Evolutionary conservation across 2,113 vertebrate species (phyloP), one percentile per base, ranked within the genome.

Genomic region (Talpa occidentalis): DNA sequence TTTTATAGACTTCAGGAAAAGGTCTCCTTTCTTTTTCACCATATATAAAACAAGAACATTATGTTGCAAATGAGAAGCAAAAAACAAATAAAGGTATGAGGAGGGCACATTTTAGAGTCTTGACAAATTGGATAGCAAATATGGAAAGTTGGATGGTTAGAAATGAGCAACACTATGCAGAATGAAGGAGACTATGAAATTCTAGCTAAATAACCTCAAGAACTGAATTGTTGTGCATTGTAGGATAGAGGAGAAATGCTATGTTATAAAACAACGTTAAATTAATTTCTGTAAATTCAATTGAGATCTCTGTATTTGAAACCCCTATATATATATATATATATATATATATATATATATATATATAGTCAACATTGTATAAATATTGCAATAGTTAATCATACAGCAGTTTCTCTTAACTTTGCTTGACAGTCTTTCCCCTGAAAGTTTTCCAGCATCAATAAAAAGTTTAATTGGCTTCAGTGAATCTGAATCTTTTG

Each of bases 1-100:
- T 81, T 96, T 80, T 62, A 93, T 8, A 56, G 37, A 59, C 30
- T 76, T 94, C 9, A 79, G 64, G 56, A 83, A 78, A 59, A n/a
- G 1, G 6, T 40, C 10, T 24, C 1, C 16, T 66, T 76, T 91
- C 35, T 78, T 8, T 87, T 77, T 54, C 40, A 17, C 19, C 21
- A 19, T 10, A 80, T 64, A 28, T n/a, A 73, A 78, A 74, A 54
- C 79, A 21, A 93, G 81, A 95, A 78, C 19, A 37, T 62, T 74
- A 30, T 8, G n/a, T 21, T 80, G n/a, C 21, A 35, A 79, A 79
- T 67, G 54, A 88, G 83, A 79, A 93, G 5, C n/a, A 76, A 69
- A 89, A 59, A 84, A 87, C 21, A 86, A 54, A 74, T 44, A 35
- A 54, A 81, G 26, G 26, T 15, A 44, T 56, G 37, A 37, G 22